Base-by-base conservation (phyloP, 2,888 invertebrate genomes). In the Lithophane ornitopus region DNA sequence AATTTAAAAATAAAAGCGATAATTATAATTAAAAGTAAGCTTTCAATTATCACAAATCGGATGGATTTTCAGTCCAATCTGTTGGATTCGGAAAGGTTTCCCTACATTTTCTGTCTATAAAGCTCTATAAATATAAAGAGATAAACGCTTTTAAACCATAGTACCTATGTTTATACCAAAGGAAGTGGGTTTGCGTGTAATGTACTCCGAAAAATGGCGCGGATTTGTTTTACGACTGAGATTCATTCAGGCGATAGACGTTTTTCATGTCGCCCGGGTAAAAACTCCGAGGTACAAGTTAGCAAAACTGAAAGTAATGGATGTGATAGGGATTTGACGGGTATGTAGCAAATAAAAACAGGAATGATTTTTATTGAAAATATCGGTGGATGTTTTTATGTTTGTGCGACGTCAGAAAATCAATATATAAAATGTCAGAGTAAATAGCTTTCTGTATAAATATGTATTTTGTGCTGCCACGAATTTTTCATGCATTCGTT, bases 171-270 rank as follows among this genome's bases (percentile, higher is more conserved):
- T 73, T 85, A 78, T 81, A 77, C 76, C 58, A 69, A 77, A 82
- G 78, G 81, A 87, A 87, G 87, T 86, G 82, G 77, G 79, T 85
- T 89, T 88, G 81, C 89, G 82, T 89, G 89, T 87, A 87, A 85
- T 84, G 79, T 88, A 82, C 84, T 80, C 76, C 73, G 74, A 86
- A 88, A 87, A 87, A 88, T 85, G 81, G 67, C 80, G 76, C 76
- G 88, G 87, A 87, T 88, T 87, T 88, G 87, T 86, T 88, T 87
- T 87, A 88, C 81, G 89, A 83, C 80, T 76, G 74, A 88, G 85
- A 85, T 88, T 88, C 87, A 83, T 86, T 88, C 85, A 74, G 76
- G 87, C 83, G 87, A 84, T 88, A 88, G 86, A 87, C 82, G 86
- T 87, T 88, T 88, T 86, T 88, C 89, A 86, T 88, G 89, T 88